Evolutionary conservation across 2,797 vertebrate genomes (phyloP), one percentile per base, ranked within the genome.

Genomic region (Thaleichthys pacificus): DNA sequence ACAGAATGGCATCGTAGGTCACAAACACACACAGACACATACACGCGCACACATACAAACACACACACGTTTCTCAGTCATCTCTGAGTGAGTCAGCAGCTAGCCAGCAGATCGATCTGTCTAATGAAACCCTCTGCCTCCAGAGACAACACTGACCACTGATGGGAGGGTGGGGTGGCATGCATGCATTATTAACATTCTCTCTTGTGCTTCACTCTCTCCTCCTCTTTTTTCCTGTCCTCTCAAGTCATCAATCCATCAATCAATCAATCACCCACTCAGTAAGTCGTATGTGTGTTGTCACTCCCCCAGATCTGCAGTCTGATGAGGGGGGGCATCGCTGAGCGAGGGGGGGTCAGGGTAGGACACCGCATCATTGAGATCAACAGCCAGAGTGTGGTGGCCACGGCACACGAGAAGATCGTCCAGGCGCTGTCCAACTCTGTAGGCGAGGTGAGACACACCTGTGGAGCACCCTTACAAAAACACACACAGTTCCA

Each of bases 321-420:
- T 84, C 91, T 99, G 86, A 99, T 99, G 97, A 90, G 98, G 61
- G 97, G 98, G 0, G 98, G 98, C 63, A 99, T 99, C 22, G 98
- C 98, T 0, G 97, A 99, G 90, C 91, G 97, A 82, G 97, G 98
- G 0, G 97, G 98, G 0, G 98, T 99, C 2, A 92, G 97, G 0
- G 98, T 99, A 2, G 98, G 98, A 68, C 98, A 99, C 84, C 93
- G 97, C 22, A 99, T 99, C 75, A 99, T 99, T 14, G 97, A 99
- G 91, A 98, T 99, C 92, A 99, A 99, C 0, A 94, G 97, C 42
- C 98, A 99, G 89, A 99, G 98, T 0, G 97, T 99, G 17, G 98
- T 99, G 80, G 98, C 98, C 30, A 99, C 97, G 0, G 97, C 98
- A 42, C 98, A 99, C 0, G 97, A 99, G 91, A 99, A 99, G 94